Percentiles rank a stretch among this genome's conserved stretches.
These are phyloP conservation scores for Heliconius hewitsoni DNA, from an alignment of 1,140 invertebrate species.

Conservation along the genomic window DNA sequence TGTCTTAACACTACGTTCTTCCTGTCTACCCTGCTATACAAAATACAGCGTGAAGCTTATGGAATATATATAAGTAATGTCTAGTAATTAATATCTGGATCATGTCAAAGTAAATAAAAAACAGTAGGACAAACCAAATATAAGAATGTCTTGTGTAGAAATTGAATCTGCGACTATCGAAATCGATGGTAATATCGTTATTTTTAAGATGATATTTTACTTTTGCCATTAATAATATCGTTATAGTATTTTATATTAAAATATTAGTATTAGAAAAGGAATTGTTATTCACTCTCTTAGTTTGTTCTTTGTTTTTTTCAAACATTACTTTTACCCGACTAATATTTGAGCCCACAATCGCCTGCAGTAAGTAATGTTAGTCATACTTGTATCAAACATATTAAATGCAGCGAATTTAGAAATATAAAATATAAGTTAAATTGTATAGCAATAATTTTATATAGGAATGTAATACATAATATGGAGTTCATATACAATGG, in stretches of 20 bases:
- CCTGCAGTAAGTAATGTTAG: background rate
- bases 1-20: no score
- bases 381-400: background rate
- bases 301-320: background rate
- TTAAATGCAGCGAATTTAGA: background rate
- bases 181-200: background rate
- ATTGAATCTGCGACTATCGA: background rate
- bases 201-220: slow-evolving; percentile 2
- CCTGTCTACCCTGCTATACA: no score
- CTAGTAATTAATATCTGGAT: background rate
- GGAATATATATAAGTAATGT: background rate
- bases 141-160: background rate
- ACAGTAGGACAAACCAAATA: background rate
- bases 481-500: background rate
- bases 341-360: background rate
- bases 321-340: background rate
- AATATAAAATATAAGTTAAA: background rate
- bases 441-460: slow-evolving; percentile 8
- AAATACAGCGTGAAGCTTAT: no score
- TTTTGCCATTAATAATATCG: slow-evolving; percentile 2
- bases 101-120: background rate
- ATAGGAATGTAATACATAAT: background rate
- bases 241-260: slow-evolving; percentile 2
- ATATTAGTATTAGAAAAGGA: background rate
- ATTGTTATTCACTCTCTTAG: background rate